Conservation (phyloP, 2,888 invertebrate species). For the Heliconius charithonia region DNA sequence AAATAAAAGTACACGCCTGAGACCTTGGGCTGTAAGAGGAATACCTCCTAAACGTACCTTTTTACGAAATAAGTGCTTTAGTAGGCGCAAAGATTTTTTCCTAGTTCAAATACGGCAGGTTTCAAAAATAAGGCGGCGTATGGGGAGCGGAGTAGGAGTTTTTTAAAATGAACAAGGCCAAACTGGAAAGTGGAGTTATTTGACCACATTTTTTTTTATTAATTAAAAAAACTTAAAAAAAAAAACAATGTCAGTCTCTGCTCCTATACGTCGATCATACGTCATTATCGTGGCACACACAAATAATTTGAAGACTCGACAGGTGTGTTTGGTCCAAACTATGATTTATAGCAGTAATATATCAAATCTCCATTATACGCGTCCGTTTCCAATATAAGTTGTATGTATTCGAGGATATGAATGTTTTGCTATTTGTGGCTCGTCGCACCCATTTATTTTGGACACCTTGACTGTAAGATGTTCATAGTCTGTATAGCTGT, state of each 20-base stretch:
- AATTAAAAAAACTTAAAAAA: too few species aligned
- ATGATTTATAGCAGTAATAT: slow-evolving; percentile 32
- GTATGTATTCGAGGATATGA: slow-evolving; percentile 30
- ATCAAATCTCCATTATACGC: slow-evolving; percentile 22
- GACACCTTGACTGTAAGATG: neutral
- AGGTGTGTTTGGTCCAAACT: slow-evolving; percentile 31
- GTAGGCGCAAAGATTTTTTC: too few species aligned
- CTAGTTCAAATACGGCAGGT: neutral
- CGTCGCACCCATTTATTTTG: neutral
- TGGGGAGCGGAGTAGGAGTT: too few species aligned
- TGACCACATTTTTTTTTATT: too few species aligned
- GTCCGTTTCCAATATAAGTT: slow-evolving; percentile 30
- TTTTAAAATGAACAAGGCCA: too few species aligned
- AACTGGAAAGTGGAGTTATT: too few species aligned
- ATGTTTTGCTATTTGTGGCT: slow-evolving; percentile 25
- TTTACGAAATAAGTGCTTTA: too few species aligned
- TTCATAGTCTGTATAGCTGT: neutral
- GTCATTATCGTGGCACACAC: slow-evolving; percentile 23
- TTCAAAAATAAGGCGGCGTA: neutral
- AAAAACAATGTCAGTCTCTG: too few species aligned
- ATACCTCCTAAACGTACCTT: too few species aligned
- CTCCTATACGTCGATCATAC: slow-evolving; percentile 13
- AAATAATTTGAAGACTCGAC: slow-evolving; percentile 30
- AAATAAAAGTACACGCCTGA: too few species aligned
- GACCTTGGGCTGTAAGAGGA: too few species aligned